phyloP scores from a whole-genome alignment of 2,797 vertebrate genomes.

The Smutsia temminckii region DNA sequence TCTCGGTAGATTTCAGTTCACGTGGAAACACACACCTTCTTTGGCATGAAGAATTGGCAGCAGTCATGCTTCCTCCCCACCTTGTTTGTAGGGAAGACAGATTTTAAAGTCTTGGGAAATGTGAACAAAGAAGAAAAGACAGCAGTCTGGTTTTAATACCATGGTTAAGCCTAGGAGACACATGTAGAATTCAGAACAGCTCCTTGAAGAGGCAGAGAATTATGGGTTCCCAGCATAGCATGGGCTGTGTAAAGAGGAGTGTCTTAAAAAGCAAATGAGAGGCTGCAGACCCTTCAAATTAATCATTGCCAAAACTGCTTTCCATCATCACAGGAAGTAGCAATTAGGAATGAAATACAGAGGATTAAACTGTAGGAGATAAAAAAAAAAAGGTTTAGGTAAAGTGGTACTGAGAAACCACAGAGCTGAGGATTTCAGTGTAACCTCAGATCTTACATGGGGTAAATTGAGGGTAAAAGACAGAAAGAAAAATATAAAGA shows the following conservation, averaged over 20 bases:
- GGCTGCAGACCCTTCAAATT: neutral
- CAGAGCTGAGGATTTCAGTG: neutral
- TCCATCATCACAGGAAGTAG: neutral
- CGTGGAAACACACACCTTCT: neutral
- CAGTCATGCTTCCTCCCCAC: neutral
- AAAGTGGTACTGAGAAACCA: neutral
- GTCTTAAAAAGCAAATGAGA: neutral
- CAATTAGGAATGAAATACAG: conserved; percentile 26
- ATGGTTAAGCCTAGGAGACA: neutral
- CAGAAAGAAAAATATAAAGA: neutral
- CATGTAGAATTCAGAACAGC: neutral
- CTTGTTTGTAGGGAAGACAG: neutral
- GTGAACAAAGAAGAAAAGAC: neutral
- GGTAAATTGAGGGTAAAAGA: neutral
- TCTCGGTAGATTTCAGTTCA: conserved; percentile 12
- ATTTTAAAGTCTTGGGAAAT: conserved; percentile 17
- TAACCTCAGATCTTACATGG: neutral
- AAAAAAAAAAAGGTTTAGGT: neutral
- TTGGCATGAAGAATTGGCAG: neutral
- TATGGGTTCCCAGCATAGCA: no score
- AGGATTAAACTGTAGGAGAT: neutral
- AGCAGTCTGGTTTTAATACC: neutral
- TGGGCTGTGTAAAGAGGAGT: neutral
- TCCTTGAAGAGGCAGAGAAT: conserved; percentile 28
- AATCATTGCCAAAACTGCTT: neutral